These are phyloP conservation scores for Monochamus alternatus DNA, from an alignment of 2,888 invertebrate genomes.

Conservation along the genomic window DNA sequence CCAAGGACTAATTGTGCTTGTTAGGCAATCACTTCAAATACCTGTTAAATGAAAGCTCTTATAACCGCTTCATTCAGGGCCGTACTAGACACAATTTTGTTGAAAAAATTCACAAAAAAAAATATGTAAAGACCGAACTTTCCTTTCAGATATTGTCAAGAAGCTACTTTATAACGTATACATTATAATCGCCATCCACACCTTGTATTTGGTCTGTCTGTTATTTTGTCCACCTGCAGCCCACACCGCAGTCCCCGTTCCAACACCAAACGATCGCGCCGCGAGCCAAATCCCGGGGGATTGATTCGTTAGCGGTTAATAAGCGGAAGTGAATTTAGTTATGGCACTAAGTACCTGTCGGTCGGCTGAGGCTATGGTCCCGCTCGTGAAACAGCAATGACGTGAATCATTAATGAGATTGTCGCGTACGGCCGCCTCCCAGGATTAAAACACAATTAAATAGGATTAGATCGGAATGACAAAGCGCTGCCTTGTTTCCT, in stretches of 20 bases:
- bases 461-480: constrained; percentile 63
- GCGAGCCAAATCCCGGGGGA: constrained; percentile 12
- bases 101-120: no score
- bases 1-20: no score
- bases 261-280: constrained; percentile 1
- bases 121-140: no score
- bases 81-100: no score
- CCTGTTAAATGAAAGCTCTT: no score
- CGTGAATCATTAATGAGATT: constrained; percentile 35
- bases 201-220: no score
- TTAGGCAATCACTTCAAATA: no score
- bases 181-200: no score
- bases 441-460: constrained; percentile 49
- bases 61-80: no score
- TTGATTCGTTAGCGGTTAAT: constrained; percentile 31
- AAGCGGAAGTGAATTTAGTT: constrained; percentile 36
- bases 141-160: no score
- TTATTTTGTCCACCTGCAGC: no score
- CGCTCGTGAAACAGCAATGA: constrained; percentile 1
- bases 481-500: constrained; percentile 62
- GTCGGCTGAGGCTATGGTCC: neutral
- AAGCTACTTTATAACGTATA: no score
- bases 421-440: constrained; percentile 32
- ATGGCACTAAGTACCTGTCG: constrained; percentile 30
- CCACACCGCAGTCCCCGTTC: neutral